Conservation (phyloP, 2,113 vertebrate genomes). For the Climacteris rufus region DNA sequence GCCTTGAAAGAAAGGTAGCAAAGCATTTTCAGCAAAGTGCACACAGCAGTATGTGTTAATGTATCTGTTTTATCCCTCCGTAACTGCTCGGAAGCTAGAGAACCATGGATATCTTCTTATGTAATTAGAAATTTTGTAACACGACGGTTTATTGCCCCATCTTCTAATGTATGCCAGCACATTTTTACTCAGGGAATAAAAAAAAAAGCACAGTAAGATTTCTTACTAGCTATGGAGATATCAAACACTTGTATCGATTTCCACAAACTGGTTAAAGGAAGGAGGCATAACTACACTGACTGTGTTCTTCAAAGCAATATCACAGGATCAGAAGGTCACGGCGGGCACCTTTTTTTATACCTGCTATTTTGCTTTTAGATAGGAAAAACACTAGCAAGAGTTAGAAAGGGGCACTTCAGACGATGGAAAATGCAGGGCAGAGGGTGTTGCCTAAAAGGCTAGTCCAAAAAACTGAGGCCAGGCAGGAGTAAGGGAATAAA, state of each 20-base stretch:
- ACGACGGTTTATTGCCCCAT: neutral
- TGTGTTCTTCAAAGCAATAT: neutral
- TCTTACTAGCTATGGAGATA: neutral
- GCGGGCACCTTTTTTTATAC: neutral
- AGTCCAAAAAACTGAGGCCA: too few relatives aligned
- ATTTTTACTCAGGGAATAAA: neutral
- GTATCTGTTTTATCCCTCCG: neutral
- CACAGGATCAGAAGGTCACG: neutral
- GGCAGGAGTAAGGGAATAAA: too few relatives aligned
- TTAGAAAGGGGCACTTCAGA: neutral
- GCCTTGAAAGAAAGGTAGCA: neutral
- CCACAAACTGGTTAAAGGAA: neutral
- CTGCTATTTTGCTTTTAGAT: neutral
- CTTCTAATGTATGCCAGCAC: neutral
- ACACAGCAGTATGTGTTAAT: neutral
- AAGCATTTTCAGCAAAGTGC: neutral
- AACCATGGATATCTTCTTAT: neutral
- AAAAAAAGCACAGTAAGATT: neutral
- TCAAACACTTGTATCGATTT: neutral
- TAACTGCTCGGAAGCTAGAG: neutral
- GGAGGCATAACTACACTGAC: neutral
- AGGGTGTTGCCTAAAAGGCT: too few relatives aligned
- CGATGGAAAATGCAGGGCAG: neutral
- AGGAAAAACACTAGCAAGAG: neutral
- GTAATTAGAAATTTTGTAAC: neutral